Evolutionary conservation across 2,113 vertebrate genomes (phyloP).

Genomic region (Bujurquina vittata): DNA sequence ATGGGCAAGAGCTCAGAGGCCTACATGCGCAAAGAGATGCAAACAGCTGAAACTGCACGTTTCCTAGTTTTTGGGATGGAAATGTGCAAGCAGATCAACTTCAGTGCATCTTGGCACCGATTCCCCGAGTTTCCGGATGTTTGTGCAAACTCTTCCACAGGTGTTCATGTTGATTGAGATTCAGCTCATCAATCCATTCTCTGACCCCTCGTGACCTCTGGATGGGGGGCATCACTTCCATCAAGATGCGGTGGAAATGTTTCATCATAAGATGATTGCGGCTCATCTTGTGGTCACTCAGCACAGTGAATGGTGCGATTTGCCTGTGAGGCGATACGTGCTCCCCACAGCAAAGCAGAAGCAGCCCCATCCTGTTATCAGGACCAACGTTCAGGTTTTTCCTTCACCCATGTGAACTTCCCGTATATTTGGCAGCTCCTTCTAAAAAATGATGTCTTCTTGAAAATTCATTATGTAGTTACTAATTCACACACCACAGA

Average conservation of each 20-base stretch:
- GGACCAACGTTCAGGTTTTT: background rate
- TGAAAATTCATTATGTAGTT: too few relatives aligned
- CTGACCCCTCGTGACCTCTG: background rate
- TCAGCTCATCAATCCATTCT: background rate
- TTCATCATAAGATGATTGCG: background rate
- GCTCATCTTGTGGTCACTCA: background rate
- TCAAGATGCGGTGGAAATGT: background rate
- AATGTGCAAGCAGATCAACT: background rate
- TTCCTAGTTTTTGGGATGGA: background rate
- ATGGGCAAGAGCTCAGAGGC: background rate
- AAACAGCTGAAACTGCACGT: background rate
- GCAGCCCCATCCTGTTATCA: accelerated
- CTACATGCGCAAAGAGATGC: background rate
- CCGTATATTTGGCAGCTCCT: too few relatives aligned
- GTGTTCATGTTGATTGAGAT: background rate
- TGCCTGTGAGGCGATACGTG: background rate
- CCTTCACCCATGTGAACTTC: background rate
- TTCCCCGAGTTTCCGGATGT: background rate
- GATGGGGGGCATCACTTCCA: background rate
- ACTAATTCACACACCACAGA: too few relatives aligned
- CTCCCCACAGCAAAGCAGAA: background rate
- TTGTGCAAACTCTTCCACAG: accelerated
- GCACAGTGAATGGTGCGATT: background rate
- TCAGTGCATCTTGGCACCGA: background rate
- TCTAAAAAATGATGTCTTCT: too few relatives aligned